Evolutionary conservation across 2,797 vertebrate species (phyloP).

Genomic region (Lateolabrax maculatus): DNA sequence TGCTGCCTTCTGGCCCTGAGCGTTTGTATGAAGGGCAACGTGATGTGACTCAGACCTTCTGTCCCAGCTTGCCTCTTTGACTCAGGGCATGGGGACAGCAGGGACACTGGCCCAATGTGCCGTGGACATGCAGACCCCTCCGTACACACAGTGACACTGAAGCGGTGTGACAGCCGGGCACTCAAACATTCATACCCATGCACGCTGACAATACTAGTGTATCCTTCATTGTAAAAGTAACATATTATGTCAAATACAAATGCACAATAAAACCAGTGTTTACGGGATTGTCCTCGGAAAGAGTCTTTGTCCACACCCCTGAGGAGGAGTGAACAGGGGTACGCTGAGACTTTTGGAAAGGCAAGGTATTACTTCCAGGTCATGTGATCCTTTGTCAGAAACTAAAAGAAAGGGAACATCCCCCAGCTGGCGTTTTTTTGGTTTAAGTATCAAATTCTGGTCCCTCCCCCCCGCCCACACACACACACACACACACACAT

Average conservation of each 20-base stretch:
- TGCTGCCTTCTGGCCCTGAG: slow-evolving; percentile 19
- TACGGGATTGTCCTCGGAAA: not conserved
- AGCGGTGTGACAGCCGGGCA: slow-evolving; percentile 24
- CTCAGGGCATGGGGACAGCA: slow-evolving; percentile 44
- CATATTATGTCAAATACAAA: not conserved
- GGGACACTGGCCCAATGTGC: slow-evolving; percentile 21
- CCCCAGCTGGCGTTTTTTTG: slow-evolving; percentile 15
- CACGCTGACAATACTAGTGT: not conserved
- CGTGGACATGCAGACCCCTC: not conserved
- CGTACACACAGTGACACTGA: slow-evolving; percentile 37
- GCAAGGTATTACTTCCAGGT: slow-evolving; percentile 74
- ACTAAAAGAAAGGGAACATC: slow-evolving; percentile 13
- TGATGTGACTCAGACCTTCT: slow-evolving; percentile 71
- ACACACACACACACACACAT: no score
- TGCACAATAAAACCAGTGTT: slow-evolving; percentile 2
- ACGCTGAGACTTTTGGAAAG: slow-evolving; percentile 18
- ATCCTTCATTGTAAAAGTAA: not conserved
- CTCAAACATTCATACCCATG: slow-evolving; percentile 6
- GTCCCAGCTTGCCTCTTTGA: slow-evolving; percentile 48
- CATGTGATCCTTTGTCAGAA: slow-evolving; percentile 73
- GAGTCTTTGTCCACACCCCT: not conserved
- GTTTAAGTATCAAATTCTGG: slow-evolving; percentile 6
- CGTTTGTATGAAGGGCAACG: slow-evolving; percentile 12
- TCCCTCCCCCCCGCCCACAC: no score
- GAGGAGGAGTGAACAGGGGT: slow-evolving; percentile 20